Conservation (phyloP, 2,797 vertebrate genomes). For the Gallirallus australis region DNA sequence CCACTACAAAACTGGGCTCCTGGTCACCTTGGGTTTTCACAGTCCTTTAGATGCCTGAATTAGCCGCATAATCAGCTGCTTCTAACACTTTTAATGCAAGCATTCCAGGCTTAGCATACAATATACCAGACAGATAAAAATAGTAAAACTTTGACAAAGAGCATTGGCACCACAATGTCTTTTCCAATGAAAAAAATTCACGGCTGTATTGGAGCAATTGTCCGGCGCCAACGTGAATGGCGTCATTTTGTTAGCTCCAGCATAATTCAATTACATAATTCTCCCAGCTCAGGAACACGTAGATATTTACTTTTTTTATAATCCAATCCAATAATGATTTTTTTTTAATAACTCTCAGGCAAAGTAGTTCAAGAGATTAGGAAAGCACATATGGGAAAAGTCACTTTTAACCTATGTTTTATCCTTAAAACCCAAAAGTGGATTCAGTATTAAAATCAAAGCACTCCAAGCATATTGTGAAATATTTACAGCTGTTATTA, state of each 20-base stretch:
- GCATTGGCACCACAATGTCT: neutral
- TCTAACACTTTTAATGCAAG: fast-evolving
- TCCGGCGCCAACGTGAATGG: neutral
- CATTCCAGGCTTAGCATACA: neutral
- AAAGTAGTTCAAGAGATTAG: constrained; percentile 39
- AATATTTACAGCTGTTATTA: constrained; percentile 77
- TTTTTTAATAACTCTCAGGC: constrained; percentile 45
- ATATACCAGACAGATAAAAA: neutral
- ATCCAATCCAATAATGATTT: constrained; percentile 27
- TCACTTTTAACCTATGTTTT: constrained; percentile 55
- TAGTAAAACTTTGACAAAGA: neutral
- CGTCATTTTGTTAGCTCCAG: neutral
- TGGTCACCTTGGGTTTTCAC: neutral
- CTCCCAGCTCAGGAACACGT: neutral
- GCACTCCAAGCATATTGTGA: constrained; percentile 65
- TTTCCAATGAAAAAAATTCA: constrained; percentile 20
- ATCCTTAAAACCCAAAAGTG: constrained; percentile 65
- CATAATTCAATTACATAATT: constrained; percentile 61
- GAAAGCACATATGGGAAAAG: constrained; percentile 62
- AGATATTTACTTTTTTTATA: constrained; percentile 13
- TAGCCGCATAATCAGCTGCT: neutral
- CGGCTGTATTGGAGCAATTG: neutral
- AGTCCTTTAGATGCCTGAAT: neutral
- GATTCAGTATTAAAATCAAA: constrained; percentile 75
- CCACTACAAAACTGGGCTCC: neutral